Base-by-base conservation (phyloP, 2,113 vertebrate genomes). In the Micromys minutus region DNA sequence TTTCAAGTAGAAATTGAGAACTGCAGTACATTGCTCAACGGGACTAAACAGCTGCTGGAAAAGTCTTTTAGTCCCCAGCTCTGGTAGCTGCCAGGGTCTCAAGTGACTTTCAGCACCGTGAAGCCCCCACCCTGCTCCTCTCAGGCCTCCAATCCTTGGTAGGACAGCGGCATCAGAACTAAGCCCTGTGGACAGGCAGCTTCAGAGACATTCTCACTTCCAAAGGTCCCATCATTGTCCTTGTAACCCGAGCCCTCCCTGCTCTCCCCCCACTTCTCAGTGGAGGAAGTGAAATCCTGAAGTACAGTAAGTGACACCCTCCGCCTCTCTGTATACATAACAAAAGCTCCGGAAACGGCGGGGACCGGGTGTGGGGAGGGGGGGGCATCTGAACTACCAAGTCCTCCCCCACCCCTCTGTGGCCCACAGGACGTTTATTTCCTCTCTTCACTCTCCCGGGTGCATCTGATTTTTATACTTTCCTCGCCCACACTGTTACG, bases 311-410 rank as follows among this genome's bases (percentile, higher is more conserved):
- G 95, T 55, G 93, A 95, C 95, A 96, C 96, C 94, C 95, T 93
- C 88, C 15, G 31, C 95, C 93, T 90, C 65, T 45, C 52, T 95
- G 94, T 89, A 45, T 96, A 95, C 97, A 97, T 75, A 98, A 98
- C 97, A 98, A 98, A 97, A 97, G 96, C 97, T 76, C 96, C 95
- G 96, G 96, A 97, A 97, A 92, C 31, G 71, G 80, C 75, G 47
- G 80, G 95, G 65, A 67, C 88, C 61, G 61, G 39, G n/a, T 67
- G 55, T 36, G n/a, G 0, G 87, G 95, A 77, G 39, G 8, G 47
- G n/a, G 80, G 57, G 24, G 0, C 13, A 61, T 31, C 59, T 34
- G 59, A 95, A 80, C 71, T 34, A 11, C 16, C 26, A 1, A 19
- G 4, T 12, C 29, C 63, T 61, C 69, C 52, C 90, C 52, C 74